Conservation (phyloP, 2,888 invertebrate species). For the Muschampia plurimacula region DNA sequence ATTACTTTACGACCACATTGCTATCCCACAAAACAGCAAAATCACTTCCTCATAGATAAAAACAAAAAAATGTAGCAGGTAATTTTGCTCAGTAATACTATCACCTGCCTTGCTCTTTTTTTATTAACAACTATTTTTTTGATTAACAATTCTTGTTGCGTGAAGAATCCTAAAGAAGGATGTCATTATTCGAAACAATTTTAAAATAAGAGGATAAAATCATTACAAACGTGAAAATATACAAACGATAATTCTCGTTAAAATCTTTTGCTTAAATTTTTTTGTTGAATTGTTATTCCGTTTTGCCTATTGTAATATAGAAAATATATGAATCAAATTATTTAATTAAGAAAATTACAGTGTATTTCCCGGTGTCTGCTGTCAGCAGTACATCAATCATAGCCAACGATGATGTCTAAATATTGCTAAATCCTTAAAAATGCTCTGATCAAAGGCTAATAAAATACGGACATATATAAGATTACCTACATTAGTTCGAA, state of each 20-base stretch:
- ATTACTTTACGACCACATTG: constrained; percentile 36
- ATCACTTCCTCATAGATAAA: constrained; percentile 38
- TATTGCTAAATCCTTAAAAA: neutral
- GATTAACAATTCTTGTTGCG: neutral
- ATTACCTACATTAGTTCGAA: too few relatives aligned
- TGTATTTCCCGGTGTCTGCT: neutral
- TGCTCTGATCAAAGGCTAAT: too few relatives aligned
- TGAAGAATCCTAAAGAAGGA: constrained; percentile 14
- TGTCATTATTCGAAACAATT: constrained; percentile 10
- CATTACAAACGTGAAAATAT: neutral
- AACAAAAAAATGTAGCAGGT: constrained; percentile 37
- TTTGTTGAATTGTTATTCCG: too few relatives aligned
- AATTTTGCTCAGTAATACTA: constrained; percentile 30
- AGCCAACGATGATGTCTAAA: neutral
- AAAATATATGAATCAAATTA: too few relatives aligned
- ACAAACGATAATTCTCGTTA: neutral
- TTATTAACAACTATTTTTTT: constrained; percentile 10
- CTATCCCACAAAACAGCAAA: constrained; percentile 38
- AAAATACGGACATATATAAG: too few relatives aligned
- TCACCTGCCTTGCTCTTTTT: constrained; percentile 19
- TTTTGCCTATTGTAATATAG: too few relatives aligned
- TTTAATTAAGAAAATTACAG: neutral
- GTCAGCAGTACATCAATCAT: neutral
- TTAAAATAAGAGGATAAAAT: neutral
- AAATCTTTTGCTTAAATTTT: neutral